Evolutionary conservation across 64 coral and sea anemone genomes (phyloP).

Genomic region (Orbicella faveolata): DNA sequence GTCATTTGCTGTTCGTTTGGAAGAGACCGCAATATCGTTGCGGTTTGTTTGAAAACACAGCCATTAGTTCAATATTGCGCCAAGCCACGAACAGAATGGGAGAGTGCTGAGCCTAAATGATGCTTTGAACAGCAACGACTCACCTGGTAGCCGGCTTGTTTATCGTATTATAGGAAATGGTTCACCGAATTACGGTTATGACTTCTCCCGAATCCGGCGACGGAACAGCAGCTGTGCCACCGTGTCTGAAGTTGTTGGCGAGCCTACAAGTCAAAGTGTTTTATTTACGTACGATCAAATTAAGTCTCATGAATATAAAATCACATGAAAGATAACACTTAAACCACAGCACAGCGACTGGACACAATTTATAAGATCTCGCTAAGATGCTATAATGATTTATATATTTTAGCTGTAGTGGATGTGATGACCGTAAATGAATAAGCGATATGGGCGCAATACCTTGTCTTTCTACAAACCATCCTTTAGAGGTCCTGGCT

Average conservation of each 20-base stretch:
- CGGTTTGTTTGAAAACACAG: neutral
- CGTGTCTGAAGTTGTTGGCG: neutral
- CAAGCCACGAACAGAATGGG: neutral
- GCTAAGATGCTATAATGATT: neutral
- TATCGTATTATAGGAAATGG: neutral
- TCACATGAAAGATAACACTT: conserved; percentile 22
- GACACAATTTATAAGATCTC: conserved; percentile 17
- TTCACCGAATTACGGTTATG: neutral
- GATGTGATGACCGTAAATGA: neutral
- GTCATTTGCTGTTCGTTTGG: neutral
- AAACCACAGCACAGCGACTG: neutral
- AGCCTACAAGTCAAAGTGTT: neutral
- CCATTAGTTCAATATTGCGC: neutral
- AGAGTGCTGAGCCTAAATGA: neutral
- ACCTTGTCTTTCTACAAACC: conserved; percentile 1
- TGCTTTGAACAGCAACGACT: neutral
- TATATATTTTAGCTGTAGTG: neutral
- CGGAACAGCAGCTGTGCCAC: neutral
- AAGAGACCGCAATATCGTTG: neutral
- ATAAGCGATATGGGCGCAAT: neutral
- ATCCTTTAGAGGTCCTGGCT: neutral
- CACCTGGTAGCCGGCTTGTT: neutral
- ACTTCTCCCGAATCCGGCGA: neutral
- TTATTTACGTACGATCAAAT: conserved; percentile 18
- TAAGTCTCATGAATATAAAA: conserved; percentile 42